Conservation (phyloP, 2,113 vertebrate species). For the Phocoena phocoena region DNA sequence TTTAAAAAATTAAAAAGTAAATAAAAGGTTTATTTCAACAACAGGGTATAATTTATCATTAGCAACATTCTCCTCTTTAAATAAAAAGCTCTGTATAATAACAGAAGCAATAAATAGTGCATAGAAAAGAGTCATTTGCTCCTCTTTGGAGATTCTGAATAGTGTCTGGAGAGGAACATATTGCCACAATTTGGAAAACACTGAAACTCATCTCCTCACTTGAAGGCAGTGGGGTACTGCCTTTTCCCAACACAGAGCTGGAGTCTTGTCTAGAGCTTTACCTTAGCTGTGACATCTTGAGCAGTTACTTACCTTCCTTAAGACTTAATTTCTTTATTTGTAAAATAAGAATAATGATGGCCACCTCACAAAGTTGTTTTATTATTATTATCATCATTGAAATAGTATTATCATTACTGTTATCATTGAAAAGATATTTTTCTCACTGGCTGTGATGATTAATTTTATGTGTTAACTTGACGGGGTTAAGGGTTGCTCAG, state of each 20-base stretch:
- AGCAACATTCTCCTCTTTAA: constrained; percentile 16
- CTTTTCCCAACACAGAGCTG: not conserved
- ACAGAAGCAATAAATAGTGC: not conserved
- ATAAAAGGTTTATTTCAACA: constrained; percentile 37
- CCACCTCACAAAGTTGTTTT: not conserved
- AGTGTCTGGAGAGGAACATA: not conserved
- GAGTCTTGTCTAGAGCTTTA: not conserved
- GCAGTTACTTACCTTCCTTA: not conserved
- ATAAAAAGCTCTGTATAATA: constrained; percentile 15
- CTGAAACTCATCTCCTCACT: not conserved
- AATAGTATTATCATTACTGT: not conserved
- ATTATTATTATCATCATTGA: not conserved
- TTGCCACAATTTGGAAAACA: not conserved
- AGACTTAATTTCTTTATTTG: not conserved
- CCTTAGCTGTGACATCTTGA: not conserved
- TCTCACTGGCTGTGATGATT: not conserved
- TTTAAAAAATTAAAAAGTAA: too few species aligned
- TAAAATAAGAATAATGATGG: not conserved
- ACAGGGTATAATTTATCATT: constrained; percentile 54
- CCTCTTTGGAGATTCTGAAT: not conserved
- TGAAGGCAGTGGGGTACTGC: not conserved
- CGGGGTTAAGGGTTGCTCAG: not conserved
- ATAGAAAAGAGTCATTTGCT: not conserved
- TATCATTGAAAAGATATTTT: not conserved
- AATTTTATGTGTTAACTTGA: not conserved